These are phyloP conservation scores for Agonum fuliginosum DNA, from an alignment of 2,888 invertebrate species.

Conservation along the genomic window DNA sequence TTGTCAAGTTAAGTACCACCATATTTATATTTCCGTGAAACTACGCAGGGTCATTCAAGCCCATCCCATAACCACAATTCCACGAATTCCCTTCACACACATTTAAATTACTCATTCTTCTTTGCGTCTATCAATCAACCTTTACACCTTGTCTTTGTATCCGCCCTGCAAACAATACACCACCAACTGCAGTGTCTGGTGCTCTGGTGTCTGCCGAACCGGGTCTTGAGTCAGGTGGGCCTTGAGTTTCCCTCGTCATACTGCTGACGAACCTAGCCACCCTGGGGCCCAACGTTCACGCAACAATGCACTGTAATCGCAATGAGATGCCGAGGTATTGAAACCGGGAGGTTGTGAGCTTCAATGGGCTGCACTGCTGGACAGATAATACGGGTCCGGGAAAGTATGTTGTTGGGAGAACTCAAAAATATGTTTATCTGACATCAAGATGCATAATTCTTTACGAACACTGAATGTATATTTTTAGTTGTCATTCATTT, in stretches of 20 bases:
- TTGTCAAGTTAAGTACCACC: too few relatives aligned
- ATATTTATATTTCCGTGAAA: too few relatives aligned
- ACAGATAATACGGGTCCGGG: too few relatives aligned
- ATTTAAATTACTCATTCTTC: not conserved
- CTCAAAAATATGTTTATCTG: too few relatives aligned
- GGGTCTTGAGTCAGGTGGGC: constrained; percentile 20
- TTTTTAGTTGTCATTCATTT: too few relatives aligned
- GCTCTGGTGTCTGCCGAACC: too few relatives aligned
- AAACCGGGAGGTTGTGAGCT: too few relatives aligned
- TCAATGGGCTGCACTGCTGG: not conserved
- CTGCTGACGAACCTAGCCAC: not conserved
- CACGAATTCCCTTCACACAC: not conserved
- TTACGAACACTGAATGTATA: too few relatives aligned
- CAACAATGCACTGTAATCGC: constrained; percentile 35
- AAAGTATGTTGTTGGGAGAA: too few relatives aligned
- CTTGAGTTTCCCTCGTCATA: constrained; percentile 2
- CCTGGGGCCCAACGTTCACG: not conserved
- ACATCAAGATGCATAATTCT: too few relatives aligned
- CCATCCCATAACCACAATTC: too few relatives aligned
- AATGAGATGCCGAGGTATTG: constrained; percentile 22
- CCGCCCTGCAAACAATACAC: constrained; percentile 14
- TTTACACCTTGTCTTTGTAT: not conserved
- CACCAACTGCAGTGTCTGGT: not conserved
- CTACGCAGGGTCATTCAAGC: too few relatives aligned
- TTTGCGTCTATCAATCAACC: constrained; percentile 7